phyloP scores from a whole-genome alignment of 2,888 invertebrate species.

The Lasioglossum figueresi region DNA sequence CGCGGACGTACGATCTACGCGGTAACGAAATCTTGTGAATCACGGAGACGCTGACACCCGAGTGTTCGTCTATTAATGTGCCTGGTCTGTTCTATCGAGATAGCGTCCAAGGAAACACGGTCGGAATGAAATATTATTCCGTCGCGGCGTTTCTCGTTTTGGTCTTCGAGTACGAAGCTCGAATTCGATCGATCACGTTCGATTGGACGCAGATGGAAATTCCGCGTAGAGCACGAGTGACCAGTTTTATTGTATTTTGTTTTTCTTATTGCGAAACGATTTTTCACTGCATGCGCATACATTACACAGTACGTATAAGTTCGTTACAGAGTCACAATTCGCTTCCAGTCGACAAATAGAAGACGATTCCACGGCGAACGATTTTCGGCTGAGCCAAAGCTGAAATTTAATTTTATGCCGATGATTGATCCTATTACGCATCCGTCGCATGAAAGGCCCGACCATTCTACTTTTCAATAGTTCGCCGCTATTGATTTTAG shows the following conservation, averaged over 20 bases:
- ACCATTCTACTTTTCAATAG: slow-evolving; percentile 40
- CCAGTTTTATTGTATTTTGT: background rate
- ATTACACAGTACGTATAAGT: background rate
- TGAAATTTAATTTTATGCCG: slow-evolving; percentile 45
- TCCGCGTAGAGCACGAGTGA: background rate
- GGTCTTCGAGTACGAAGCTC: background rate
- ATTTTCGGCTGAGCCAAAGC: slow-evolving; percentile 7
- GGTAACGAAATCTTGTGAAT: slow-evolving; percentile 35
- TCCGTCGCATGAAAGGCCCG: slow-evolving; percentile 24
- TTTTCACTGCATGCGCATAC: background rate
- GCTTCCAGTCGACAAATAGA: background rate
- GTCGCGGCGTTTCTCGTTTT: background rate
- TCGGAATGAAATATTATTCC: background rate
- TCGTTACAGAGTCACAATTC: slow-evolving; percentile 26
- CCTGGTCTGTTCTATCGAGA: background rate
- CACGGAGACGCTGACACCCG: slow-evolving; percentile 1
- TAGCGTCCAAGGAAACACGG: background rate
- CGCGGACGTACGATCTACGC: slow-evolving; percentile 26
- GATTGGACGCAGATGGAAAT: background rate
- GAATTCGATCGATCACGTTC: background rate
- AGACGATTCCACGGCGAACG: background rate
- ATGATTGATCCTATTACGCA: slow-evolving; percentile 44
- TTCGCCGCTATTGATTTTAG: slow-evolving; percentile 37
- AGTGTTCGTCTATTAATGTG: slow-evolving; percentile 17
- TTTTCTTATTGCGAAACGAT: background rate